Percentiles rank a stretch among this genome's conserved stretches.
Conservation (phyloP, 2,113 vertebrate genomes). For the Nothocercus nigrocapillus region DNA sequence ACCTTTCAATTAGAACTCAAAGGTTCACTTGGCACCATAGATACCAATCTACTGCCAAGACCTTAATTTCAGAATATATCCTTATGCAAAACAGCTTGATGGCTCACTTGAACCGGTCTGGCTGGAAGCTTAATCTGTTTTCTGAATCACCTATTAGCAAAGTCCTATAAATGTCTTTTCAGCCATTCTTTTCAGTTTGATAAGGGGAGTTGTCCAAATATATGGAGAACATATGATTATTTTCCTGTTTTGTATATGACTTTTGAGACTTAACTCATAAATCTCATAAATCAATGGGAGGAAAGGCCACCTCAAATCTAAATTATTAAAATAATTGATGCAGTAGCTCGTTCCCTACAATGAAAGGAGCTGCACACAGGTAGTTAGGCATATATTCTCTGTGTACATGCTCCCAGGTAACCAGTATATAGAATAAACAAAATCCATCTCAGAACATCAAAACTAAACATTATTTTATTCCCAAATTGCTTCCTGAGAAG, state of each 20-base stretch:
- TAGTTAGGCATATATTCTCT: neutral
- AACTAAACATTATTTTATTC: neutral
- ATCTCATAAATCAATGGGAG: neutral
- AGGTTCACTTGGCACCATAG: neutral
- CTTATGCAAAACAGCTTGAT: neutral
- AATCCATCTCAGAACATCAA: neutral
- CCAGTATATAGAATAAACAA: neutral
- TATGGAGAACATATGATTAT: neutral
- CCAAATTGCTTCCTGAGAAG: neutral
- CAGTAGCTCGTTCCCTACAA: neutral
- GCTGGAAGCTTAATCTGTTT: neutral
- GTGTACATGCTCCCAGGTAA: neutral
- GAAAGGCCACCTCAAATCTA: neutral
- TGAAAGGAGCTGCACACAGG: neutral
- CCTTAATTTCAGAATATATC: neutral
- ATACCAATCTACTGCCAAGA: neutral
- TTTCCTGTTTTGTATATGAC: rapidly evolving
- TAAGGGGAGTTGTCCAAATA: neutral
- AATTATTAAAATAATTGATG: neutral
- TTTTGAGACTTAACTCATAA: neutral
- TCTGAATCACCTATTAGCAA: neutral
- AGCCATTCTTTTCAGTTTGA: neutral
- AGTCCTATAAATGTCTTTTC: neutral
- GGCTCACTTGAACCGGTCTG: neutral
- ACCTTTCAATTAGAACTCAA: neutral